Conservation (phyloP, 2,888 invertebrate species). For the Hirtodrosophila trivittata region DNA sequence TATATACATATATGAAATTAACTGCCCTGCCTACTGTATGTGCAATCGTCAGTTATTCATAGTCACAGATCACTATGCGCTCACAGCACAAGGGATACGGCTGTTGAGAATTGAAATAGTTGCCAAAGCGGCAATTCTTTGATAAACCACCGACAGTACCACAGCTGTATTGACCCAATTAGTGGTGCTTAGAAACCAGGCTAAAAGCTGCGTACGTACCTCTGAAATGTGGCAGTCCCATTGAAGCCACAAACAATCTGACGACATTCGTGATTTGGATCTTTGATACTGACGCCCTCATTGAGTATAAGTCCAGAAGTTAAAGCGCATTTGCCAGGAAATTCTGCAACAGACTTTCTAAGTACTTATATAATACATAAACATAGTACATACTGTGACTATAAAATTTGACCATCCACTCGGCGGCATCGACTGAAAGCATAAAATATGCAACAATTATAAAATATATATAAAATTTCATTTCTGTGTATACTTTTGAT, state of each 20-base stretch:
- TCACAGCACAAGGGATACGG: slow-evolving; percentile 61
- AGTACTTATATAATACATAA: not conserved
- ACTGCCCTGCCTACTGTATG: slow-evolving; percentile 16
- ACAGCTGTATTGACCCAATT: slow-evolving; percentile 43
- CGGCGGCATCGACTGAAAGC: slow-evolving; percentile 18
- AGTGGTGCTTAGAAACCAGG: not conserved
- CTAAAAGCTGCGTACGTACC: slow-evolving; percentile 28
- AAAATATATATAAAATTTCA: not conserved
- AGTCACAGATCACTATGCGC: slow-evolving; percentile 27
- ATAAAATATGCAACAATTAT: not conserved
- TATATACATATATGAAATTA: not conserved
- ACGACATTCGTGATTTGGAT: slow-evolving; percentile 54
- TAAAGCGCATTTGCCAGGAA: slow-evolving; percentile 63
- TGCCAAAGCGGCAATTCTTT: slow-evolving; percentile 23
- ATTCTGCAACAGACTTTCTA: slow-evolving; percentile 17
- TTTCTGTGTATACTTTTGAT: not conserved
- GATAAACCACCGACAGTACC: slow-evolving; percentile 26
- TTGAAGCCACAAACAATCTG: slow-evolving; percentile 54
- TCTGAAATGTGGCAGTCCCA: slow-evolving; percentile 38
- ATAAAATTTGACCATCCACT: slow-evolving; percentile 34
- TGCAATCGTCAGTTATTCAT: not conserved
- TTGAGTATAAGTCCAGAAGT: slow-evolving; percentile 37
- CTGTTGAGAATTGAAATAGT: slow-evolving; percentile 8
- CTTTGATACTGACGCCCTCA: slow-evolving; percentile 52
- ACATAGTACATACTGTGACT: slow-evolving; percentile 33